Conservation (phyloP, 2,113 vertebrate genomes). For the Isurus oxyrinchus region DNA sequence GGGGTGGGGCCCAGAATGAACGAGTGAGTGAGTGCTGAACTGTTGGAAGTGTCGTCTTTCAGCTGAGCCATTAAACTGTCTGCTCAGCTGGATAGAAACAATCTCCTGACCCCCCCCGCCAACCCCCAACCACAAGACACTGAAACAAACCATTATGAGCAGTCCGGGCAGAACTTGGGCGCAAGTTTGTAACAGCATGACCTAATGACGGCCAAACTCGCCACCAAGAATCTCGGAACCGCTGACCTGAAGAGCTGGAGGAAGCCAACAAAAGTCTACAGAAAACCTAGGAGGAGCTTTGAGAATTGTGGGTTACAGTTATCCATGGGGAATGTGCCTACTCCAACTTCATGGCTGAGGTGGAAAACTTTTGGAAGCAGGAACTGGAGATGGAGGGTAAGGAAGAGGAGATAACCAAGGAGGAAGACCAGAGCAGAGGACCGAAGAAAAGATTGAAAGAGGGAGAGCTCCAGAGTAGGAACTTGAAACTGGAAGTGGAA, state of each 20-base stretch:
- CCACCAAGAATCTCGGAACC: constrained; percentile 74
- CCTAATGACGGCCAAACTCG: constrained; percentile 76
- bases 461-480: constrained; percentile 66
- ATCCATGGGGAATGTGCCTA: constrained; percentile 80
- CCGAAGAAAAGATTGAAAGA: constrained; percentile 77
- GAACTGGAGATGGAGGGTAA: constrained; percentile 95
- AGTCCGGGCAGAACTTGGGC: constrained; percentile 70
- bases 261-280: constrained; percentile 75
- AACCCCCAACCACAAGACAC: too few relatives aligned
- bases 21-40: too few relatives aligned
- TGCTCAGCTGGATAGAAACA: too few relatives aligned
- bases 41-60: too few relatives aligned
- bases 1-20: too few relatives aligned
- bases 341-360: constrained; percentile 77
- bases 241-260: constrained; percentile 77
- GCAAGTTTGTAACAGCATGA: constrained; percentile 75
- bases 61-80: too few relatives aligned
- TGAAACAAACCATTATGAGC: too few relatives aligned
- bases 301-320: constrained; percentile 82
- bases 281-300: constrained; percentile 81
- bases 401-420: constrained; percentile 89
- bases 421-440: constrained; percentile 78
- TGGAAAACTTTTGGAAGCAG: constrained; percentile 84
- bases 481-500: constrained; percentile 63
- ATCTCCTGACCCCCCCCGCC: too few relatives aligned